Evolutionary conservation across 2,797 vertebrate species (phyloP), one percentile per base, ranked within the genome.

Genomic region (Oryzias dopingdopingensis): DNA sequence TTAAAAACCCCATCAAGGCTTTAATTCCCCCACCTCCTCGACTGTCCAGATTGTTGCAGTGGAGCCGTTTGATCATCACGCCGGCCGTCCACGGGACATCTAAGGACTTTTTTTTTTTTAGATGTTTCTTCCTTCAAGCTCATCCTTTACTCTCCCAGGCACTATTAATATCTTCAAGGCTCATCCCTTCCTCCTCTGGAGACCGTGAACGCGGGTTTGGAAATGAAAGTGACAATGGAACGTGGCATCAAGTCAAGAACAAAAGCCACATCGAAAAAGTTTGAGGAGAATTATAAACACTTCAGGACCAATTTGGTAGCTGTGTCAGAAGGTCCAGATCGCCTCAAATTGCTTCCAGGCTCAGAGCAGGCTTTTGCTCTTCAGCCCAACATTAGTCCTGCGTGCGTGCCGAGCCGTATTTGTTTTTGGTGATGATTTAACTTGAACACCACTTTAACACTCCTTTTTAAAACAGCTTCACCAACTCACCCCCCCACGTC

Each of bases 1-100:
- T 91, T 90, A 91, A 87, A 89, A 86, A 84, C 79, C 86, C 87
- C 81, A 89, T 85, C 80, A 79, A 78, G 72, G 74, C 78, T 80
- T 81, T 88, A 85, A 86, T 88, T 22, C 89, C 85, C 75, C 82
- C 44, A 70, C 77, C 72, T 75, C 77, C 76, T 80, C 23, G 65
- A 57, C 77, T 76, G 71, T 81, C 72, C 70, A 83, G 73, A 85
- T 70, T 85, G 84, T 76, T 85, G 80, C 78, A 74, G 81, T 65
- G 66, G 77, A 77, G 80, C 80, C 65, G 81, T 86, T 88, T 89
- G 88, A 90, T 89, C 88, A 82, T 63, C 70, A 64, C 32, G 46
- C 73, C 79, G 77, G 74, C 79, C 82, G 66, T 44, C 55, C 17
- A 77, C 65, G 51, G 48, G 16, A 76, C 63, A 70, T 80, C 75